Evolutionary conservation across 2,113 vertebrate species (phyloP).

Genomic region (Glaucomys volans): DNA sequence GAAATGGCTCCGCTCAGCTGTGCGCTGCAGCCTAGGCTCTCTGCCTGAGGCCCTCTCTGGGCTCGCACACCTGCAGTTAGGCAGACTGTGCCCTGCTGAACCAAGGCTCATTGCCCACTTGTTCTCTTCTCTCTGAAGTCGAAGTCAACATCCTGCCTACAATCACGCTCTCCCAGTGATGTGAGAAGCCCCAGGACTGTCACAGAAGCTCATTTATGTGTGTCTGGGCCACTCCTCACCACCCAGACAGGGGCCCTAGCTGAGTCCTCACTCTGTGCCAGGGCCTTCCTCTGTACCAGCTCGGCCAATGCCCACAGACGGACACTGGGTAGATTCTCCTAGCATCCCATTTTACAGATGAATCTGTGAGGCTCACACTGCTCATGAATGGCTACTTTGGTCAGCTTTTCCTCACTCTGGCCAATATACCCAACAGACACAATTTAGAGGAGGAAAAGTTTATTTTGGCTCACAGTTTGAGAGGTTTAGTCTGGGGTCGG

Average conservation of each 20-base stretch:
- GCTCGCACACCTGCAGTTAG: background rate
- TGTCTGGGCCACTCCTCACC: background rate
- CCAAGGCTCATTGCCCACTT: background rate
- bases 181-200: background rate
- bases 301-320: background rate
- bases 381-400: no score
- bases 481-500: no score
- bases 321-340: background rate
- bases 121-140: background rate
- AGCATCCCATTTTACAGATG: background rate
- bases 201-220: background rate
- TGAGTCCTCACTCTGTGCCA: no score
- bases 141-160: background rate
- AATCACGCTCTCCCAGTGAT: background rate
- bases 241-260: no score
- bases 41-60: rapidly evolving
- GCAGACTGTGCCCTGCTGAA: background rate
- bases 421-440: no score
- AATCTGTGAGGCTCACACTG: background rate
- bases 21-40: background rate
- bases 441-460: no score
- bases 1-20: background rate
- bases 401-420: no score
- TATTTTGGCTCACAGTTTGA: no score
- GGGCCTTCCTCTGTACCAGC: background rate